Conservation (phyloP, 2,113 vertebrate species). For the Lasiurus cinereus region DNA sequence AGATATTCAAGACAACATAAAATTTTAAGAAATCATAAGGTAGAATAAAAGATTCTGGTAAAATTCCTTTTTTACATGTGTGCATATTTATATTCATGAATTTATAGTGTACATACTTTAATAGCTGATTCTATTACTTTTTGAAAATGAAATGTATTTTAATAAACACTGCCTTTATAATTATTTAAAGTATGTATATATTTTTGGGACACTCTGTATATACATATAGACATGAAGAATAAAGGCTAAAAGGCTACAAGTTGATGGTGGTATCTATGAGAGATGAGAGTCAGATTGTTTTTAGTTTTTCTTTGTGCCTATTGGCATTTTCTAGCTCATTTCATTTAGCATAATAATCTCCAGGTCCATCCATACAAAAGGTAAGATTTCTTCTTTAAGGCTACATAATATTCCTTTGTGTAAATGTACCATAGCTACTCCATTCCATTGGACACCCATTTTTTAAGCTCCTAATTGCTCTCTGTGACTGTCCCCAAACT, state of each 20-base stretch:
- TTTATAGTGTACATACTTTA: neutral
- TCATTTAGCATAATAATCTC: neutral
- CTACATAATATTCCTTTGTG: neutral
- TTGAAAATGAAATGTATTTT: too few species aligned
- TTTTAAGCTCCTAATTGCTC: neutral
- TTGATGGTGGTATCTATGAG: neutral
- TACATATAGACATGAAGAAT: neutral
- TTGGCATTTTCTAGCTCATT: conserved; percentile 19
- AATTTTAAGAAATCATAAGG: neutral
- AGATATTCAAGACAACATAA: neutral
- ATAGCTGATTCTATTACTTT: too few species aligned
- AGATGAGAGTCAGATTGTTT: neutral
- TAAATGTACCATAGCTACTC: neutral
- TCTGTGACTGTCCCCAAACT: neutral
- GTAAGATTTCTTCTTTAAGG: neutral
- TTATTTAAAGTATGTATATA: too few species aligned
- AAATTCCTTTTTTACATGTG: neutral
- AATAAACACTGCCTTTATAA: too few species aligned
- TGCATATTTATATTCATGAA: neutral
- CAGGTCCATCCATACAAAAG: neutral
- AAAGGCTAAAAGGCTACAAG: neutral
- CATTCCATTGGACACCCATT: neutral
- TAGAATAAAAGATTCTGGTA: neutral
- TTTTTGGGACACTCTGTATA: neutral
- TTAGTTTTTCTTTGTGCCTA: neutral